A percentile compares a stretch with the other conserved stretches of the same genome.
phyloP scores from a whole-genome alignment of 2,888 invertebrate genomes.

The Actias luna region DNA sequence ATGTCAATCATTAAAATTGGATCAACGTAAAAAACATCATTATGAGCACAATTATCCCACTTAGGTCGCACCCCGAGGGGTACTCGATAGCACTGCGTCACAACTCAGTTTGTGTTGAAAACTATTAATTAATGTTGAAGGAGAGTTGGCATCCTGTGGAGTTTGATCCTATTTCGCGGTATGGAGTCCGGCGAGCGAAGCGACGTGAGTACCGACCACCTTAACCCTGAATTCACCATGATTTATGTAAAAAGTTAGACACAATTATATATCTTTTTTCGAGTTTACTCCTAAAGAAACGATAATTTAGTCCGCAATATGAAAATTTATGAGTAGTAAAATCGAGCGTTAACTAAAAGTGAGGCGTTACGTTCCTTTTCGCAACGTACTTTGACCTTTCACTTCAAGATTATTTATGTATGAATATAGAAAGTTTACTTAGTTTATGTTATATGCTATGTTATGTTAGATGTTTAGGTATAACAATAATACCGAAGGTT shows the following conservation, averaged over 20 bases:
- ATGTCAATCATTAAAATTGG: slow-evolving; percentile 31
- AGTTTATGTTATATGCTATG: too few species aligned
- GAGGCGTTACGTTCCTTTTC: too few species aligned
- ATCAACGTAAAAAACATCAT: slow-evolving; percentile 32
- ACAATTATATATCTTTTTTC: background rate
- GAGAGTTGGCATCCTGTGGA: slow-evolving; percentile 51
- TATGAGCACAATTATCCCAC: slow-evolving; percentile 45
- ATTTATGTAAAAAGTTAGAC: slow-evolving; percentile 8
- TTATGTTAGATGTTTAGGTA: too few species aligned
- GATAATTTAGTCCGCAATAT: too few species aligned
- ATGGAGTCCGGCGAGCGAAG: slow-evolving; percentile 40
- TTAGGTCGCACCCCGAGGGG: slow-evolving; percentile 53
- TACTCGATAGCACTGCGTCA: slow-evolving; percentile 48
- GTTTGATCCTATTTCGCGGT: slow-evolving; percentile 49
- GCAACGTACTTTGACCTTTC: too few species aligned
- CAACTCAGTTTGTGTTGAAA: slow-evolving; percentile 43
- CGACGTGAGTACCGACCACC: slow-evolving; percentile 31
- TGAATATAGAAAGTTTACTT: too few species aligned
- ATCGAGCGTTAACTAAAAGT: too few species aligned
- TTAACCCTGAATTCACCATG: slow-evolving; percentile 42
- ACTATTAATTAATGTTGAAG: slow-evolving; percentile 60
- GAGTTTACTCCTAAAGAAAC: too few species aligned
- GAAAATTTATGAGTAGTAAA: too few species aligned
- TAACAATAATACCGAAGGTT: too few species aligned
- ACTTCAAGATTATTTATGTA: too few species aligned